Evolutionary conservation across 35 echinoderm and acorn worm species (phyloP).

Genomic region (Anneissia japonica): DNA sequence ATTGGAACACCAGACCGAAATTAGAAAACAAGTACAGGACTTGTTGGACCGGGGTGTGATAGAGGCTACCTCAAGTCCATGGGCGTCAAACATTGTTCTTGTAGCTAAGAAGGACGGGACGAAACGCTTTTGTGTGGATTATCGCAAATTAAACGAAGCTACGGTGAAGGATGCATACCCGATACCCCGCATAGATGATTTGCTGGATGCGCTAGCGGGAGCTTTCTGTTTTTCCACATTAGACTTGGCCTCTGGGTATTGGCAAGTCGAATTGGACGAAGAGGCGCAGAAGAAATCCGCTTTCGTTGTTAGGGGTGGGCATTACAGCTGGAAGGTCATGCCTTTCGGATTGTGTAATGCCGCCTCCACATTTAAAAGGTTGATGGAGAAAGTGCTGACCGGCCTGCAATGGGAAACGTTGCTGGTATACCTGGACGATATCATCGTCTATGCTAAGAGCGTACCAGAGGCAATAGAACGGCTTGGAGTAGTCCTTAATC

Average conservation of each 20-base stretch:
- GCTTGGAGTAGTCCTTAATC: slow-evolving; percentile 12
- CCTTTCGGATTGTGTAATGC: slow-evolving; percentile 56
- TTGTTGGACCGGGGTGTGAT: slow-evolving; percentile 37
- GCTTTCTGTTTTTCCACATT: slow-evolving; percentile 55
- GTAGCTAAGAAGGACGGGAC: slow-evolving; percentile 71
- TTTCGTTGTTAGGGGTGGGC: slow-evolving; percentile 45
- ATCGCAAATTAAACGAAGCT: slow-evolving; percentile 45
- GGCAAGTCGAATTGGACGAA: slow-evolving; percentile 58
- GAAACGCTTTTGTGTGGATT: slow-evolving; percentile 59
- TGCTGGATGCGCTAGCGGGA: slow-evolving; percentile 45
- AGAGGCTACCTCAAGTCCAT: slow-evolving; percentile 48
- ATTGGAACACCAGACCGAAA: too few species aligned
- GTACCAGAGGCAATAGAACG: slow-evolving; percentile 21
- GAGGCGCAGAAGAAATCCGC: slow-evolving; percentile 49
- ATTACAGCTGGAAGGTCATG: slow-evolving; percentile 44
- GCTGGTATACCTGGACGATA: slow-evolving; percentile 60
- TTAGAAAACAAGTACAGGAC: slow-evolving; percentile 36
- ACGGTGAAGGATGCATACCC: slow-evolving; percentile 62
- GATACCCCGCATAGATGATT: slow-evolving; percentile 49
- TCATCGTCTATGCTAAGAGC: slow-evolving; percentile 30
- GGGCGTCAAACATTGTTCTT: slow-evolving; percentile 51
- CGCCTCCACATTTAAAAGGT: slow-evolving; percentile 38
- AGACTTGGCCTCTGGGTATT: slow-evolving; percentile 67
- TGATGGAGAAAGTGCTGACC: slow-evolving; percentile 37
- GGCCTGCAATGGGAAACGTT: slow-evolving; percentile 47